These are phyloP conservation scores for Chironex yamaguchii DNA, from an alignment of 30 jellyfish, hydroid and myxozoan species.

Conservation along the genomic window DNA sequence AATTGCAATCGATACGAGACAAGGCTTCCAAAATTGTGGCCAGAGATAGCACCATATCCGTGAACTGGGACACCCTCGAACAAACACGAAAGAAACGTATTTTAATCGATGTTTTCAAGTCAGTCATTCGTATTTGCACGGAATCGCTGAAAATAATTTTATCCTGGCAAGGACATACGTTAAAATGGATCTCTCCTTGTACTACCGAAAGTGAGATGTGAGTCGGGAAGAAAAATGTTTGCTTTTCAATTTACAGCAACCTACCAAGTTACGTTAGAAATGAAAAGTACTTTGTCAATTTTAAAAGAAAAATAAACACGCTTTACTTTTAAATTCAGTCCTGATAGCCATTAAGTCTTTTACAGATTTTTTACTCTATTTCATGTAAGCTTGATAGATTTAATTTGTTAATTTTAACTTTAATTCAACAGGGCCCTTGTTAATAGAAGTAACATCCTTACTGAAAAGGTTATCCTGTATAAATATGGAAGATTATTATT, in stretches of 20 bases:
- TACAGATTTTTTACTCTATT: not conserved
- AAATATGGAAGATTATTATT: not conserved
- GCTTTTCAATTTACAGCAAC: not conserved
- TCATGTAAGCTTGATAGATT: not conserved
- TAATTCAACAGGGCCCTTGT: not conserved
- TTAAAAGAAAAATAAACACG: no score
- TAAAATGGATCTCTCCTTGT: no score
- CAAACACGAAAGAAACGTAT: not conserved
- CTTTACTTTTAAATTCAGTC: not conserved
- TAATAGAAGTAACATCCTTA: not conserved
- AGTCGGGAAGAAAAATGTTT: not conserved
- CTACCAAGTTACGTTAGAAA: not conserved
- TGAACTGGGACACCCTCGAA: not conserved
- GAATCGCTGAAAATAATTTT: not conserved
- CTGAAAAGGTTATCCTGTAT: not conserved
- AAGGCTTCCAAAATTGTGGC: not conserved
- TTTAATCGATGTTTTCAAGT: not conserved
- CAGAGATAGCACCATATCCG: not conserved
- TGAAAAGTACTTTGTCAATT: not conserved
- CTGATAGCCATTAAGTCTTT: not conserved
- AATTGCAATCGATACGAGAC: conserved; percentile 16
- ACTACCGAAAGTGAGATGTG: not conserved
- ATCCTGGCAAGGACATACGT: not conserved
- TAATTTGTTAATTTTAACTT: not conserved
- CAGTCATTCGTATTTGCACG: not conserved